Base-by-base conservation (phyloP, 2,113 vertebrate genomes). In the Gadus chalcogrammus region DNA sequence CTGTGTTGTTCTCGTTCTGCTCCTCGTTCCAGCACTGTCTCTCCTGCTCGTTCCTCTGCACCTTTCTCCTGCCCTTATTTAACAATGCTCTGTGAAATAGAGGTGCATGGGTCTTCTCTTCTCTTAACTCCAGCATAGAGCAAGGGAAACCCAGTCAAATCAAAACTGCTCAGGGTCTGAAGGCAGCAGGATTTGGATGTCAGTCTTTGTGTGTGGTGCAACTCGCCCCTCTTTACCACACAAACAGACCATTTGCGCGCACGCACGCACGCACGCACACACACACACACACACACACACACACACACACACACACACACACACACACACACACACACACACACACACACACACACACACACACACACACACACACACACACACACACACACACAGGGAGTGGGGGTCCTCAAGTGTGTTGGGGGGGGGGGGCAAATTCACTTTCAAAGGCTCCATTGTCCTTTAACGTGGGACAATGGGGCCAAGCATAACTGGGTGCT, bases 361-460 rank as follows among this genome's bases (percentile, higher is more conserved):
- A 20, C 20, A 20, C 20, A 20, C 20, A 4, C 38, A 42, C 38
- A 20, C 20, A 20, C 20, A 20, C 20, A 20, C 20, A 20, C 20
- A 20, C 20, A 13, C 42, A 48, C 42, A 48, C 6, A 48, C 42
- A 48, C 42, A 48, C 42, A 48, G 55, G 16, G 13, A 8, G 55
- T 58, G 55, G 12, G 55, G 55, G 55, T 16, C 55, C 55, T n/a
- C 55, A 58, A 58, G 55, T 58, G 55, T 58, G 55, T 58, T 58
- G 20, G 20, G 20, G 20, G 60, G 71, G 60, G 52, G 60, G 73
- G 60, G 52, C 17, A 78, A 63, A 77, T 79, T 81, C 64, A 66
- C 55, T 65, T 66, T 72, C 79, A 70, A 70, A 73, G 64, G 53
- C 38, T 52, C 75, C 63, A 83, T 83, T 88, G 82, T 88, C 61